Conservation (phyloP, 2,888 invertebrate genomes). For the Sceliomorpha sp. region DNA sequence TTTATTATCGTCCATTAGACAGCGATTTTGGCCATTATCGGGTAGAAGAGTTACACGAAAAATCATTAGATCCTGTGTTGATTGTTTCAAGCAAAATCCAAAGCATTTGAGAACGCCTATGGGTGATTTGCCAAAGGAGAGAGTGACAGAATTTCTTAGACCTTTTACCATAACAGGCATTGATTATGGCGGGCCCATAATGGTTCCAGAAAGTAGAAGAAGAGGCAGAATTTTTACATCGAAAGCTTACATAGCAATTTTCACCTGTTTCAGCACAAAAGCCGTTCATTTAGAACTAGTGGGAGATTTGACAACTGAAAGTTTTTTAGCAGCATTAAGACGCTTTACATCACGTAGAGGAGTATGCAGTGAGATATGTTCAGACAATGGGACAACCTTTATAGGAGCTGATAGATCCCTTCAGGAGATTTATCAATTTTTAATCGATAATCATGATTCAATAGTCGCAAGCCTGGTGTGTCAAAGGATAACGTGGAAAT, state of each 20-base stretch:
- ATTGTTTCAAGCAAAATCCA: conserved; percentile 31
- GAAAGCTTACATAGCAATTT: conserved; percentile 58
- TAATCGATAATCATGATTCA: not conserved
- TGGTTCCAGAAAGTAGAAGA: conserved; percentile 55
- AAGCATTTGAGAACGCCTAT: conserved; percentile 16
- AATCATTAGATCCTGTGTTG: conserved; percentile 15
- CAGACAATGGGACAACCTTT: conserved; percentile 49
- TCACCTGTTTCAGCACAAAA: conserved; percentile 56
- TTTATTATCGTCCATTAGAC: conserved; percentile 3
- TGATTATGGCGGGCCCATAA: conserved; percentile 55
- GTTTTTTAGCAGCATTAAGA: conserved; percentile 34
- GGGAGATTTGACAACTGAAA: conserved; percentile 26
- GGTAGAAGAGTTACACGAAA: conserved; percentile 30
- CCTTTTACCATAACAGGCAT: conserved; percentile 51
- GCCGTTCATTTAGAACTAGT: conserved; percentile 47
- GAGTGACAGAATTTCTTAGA: conserved; percentile 20
- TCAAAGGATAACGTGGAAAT: conserved; percentile 35
- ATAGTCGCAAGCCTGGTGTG: not conserved
- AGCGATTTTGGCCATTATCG: conserved; percentile 6
- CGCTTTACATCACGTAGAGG: conserved; percentile 41
- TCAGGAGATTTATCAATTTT: conserved; percentile 29
- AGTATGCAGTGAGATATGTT: conserved; percentile 23
- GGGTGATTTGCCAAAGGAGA: conserved; percentile 25
- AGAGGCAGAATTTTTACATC: conserved; percentile 54
- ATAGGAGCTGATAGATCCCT: conserved; percentile 38